Base-by-base conservation (phyloP, 2,113 vertebrate genomes). In the Oxygymnocypris stewartii region DNA sequence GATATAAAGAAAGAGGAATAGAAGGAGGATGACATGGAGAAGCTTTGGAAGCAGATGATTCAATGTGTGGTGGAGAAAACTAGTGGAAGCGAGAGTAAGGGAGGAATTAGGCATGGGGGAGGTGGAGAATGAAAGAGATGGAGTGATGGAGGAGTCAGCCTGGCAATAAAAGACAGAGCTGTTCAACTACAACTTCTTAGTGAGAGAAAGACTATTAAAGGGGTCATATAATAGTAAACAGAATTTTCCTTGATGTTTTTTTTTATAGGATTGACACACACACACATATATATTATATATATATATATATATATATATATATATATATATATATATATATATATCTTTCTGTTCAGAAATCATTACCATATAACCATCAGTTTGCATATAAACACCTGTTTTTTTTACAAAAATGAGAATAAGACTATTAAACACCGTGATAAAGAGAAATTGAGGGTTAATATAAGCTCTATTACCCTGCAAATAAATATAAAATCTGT, bases 101-200 rank as follows among this genome's bases (percentile, higher is more conserved):
- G 91, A 89, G 90, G 88, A 65, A 69, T 82, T 84, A 79, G 90
- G 88, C 82, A 61, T 90, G 89, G 65, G 89, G 77, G 88, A 86
- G 88, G 67, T 90, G 91, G 88, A 75, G 91, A 87, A 87, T 85
- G 88, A 47, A 84, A 87, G 88, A 90, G 87, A 77, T 35, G 67
- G 18, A 61, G 92, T 91, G 63, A 61, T 23, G 7, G 61, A 63
- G 63, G 65, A 85, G 0, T 93, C 85, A 83, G 90, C 82, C 89
- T 89, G 92, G 91, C 94, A 93, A n/a, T 73, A 59, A 93, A 93
- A 47, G 81, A 92, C 47, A 93, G n/a, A n/a, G 69, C 79, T 90
- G 57, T 61, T 80, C 49, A 31, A 54, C 76, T 81, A 44, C 4
- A 9, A 76, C 42, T 31, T 31, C 28, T 31, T 28, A 76, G n/a